These are phyloP conservation scores for Leucoma salicis DNA, from an alignment of 2,888 invertebrate genomes.

Conservation along the genomic window DNA sequence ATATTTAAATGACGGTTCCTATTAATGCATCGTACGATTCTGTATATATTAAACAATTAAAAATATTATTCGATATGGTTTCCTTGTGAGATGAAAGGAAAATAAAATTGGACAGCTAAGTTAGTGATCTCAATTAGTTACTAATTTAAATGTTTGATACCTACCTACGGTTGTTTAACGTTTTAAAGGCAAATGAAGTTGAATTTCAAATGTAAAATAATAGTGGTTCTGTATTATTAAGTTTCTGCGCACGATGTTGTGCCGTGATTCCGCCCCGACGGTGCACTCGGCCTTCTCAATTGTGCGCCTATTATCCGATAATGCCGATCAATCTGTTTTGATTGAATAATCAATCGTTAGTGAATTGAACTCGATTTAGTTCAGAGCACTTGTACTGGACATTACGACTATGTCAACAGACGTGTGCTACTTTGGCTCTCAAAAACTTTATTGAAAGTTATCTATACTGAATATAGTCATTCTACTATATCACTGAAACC, in stretches of 20 bases:
- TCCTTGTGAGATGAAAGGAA: not conserved
- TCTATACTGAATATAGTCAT: no score
- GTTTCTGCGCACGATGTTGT: slow-evolving; percentile 31
- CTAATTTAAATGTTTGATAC: not conserved
- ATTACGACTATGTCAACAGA: slow-evolving; percentile 5
- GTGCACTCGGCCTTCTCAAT: slow-evolving; percentile 43
- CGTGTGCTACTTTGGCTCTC: not conserved
- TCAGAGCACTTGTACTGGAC: slow-evolving; percentile 19
- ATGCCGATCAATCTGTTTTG: slow-evolving; percentile 78
- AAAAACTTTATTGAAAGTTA: no score
- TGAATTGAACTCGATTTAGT: slow-evolving; percentile 75
- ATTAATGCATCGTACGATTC: slow-evolving; percentile 2
- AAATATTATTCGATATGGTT: not conserved
- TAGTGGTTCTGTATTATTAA: slow-evolving; percentile 6
- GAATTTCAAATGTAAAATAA: slow-evolving; percentile 7
- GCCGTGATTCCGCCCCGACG: slow-evolving; percentile 32
- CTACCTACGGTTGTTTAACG: not conserved
- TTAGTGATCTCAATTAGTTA: not conserved
- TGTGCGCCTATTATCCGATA: slow-evolving; percentile 72
- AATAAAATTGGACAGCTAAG: not conserved
- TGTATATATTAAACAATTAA: not conserved
- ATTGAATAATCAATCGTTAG: slow-evolving; percentile 81
- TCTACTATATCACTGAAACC: no score
- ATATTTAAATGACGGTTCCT: slow-evolving; percentile 4
- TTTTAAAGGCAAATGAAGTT: slow-evolving; percentile 8